Evolutionary conservation across 1,140 invertebrate species (phyloP).

Genomic region (Drosophila seguyi): DNA sequence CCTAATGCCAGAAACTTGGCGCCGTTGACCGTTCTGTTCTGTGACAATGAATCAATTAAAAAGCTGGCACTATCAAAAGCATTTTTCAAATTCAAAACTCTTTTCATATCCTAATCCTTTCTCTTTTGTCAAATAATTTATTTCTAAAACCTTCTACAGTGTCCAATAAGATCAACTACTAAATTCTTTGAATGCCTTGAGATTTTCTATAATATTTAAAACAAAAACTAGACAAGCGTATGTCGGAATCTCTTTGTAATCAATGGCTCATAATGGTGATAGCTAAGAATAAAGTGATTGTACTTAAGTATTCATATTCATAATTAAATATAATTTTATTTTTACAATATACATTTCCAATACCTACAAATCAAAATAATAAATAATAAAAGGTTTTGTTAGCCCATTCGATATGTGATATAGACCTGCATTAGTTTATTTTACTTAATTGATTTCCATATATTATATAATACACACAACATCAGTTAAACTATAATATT

Average conservation of each 20-base stretch:
- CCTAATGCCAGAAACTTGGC: not conserved
- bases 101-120: constrained; percentile 8
- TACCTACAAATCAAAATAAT: not conserved
- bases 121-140: constrained; percentile 6
- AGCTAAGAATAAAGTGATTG: not conserved
- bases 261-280: not conserved
- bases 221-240: not conserved
- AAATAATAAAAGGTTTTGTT: not conserved
- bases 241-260: not conserved
- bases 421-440: not conserved
- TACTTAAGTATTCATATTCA: not conserved
- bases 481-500: not conserved
- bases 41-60: not conserved
- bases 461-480: too few relatives aligned
- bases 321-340: not conserved
- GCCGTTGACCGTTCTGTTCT: constrained; percentile 11
- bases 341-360: not conserved
- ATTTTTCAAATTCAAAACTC: constrained; percentile 1
- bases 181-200: constrained; percentile 4
- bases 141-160: not conserved
- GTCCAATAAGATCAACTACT: constrained; percentile 13
- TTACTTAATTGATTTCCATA: not conserved
- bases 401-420: not conserved
- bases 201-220: not conserved
- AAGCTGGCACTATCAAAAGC: not conserved